These are phyloP conservation scores for Pomacea canaliculata DNA, from an alignment of 2,888 invertebrate genomes.

Conservation along the genomic window DNA sequence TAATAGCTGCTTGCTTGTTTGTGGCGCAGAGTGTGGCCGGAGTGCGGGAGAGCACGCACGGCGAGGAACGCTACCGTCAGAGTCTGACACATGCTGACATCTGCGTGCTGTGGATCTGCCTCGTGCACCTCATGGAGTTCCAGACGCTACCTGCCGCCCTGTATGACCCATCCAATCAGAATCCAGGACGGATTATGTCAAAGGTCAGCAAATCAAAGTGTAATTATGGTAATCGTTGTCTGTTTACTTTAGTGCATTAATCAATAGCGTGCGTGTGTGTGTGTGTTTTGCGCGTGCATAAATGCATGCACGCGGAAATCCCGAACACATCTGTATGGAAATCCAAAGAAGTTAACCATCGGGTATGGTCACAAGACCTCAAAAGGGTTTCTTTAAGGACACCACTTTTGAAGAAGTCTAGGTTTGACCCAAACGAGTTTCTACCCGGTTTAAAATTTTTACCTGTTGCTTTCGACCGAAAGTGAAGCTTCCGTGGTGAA, in stretches of 20 bases:
- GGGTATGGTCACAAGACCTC: too few species aligned
- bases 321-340: not conserved
- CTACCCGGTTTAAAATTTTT: too few species aligned
- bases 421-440: not conserved
- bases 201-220: constrained; percentile 44
- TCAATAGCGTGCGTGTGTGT: too few species aligned
- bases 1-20: too few species aligned
- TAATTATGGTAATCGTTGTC: too few species aligned
- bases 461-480: too few species aligned
- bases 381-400: constrained; percentile 4
- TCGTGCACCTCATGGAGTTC: constrained; percentile 59
- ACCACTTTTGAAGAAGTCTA: not conserved
- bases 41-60: constrained; percentile 1
- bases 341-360: not conserved
- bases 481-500: too few species aligned
- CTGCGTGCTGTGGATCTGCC: constrained; percentile 59
- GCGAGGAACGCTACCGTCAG: not conserved
- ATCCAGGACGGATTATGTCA: constrained; percentile 53
- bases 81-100: constrained; percentile 41
- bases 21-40: constrained; percentile 26
- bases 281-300: not conserved
- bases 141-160: constrained; percentile 55
- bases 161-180: constrained; percentile 47
- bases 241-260: not conserved
- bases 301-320: not conserved